Base-by-base conservation (phyloP, 2,888 invertebrate genomes). In the Magallana nippona region DNA sequence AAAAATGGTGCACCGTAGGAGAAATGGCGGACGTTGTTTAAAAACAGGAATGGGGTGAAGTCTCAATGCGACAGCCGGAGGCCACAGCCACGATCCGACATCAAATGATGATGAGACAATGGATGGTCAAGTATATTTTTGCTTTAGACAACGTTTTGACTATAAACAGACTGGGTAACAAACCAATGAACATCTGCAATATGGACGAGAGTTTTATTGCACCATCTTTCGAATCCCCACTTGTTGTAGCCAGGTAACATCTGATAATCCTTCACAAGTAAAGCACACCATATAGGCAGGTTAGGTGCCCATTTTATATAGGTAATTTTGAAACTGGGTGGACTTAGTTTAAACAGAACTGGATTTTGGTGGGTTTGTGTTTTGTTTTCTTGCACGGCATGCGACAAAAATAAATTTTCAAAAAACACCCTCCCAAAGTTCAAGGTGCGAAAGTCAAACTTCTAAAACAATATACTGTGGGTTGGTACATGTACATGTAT, bases 21-120 rank as follows among this genome's bases (percentile, higher is more conserved):
- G n/a, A 83, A 83, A 32, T 81, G 83, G 83, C 81, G 77, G 77
- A 63, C 13, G 8, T 57, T 83, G 0, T 79, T 57, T 32, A 83
- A 57, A 32, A 80, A 63, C 8, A 10, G 80, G 13, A 22, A 32
- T n/a, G 63, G 63, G 27, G 27, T 27, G 27, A 27, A 27, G 1
- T 1, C 27, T 27, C 27, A 27, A 1, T 27, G 27, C 80, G 1
- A 83, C 80, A 22, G n/a, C n/a, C n/a, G n/a, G n/a, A n/a, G n/a
- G n/a, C n/a, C n/a, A n/a, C n/a, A n/a, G 56, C 83, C 10, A 44
- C 17, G 8, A 62, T 83, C 1, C 10, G 83, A 2, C 80, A 83
- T 27, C 79, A 83, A 63, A 55, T 22, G 8, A 80, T 83, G 83
- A 71, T 10, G 8, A 17, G 10, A n/a, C n/a, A 56, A 13, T 55